A percentile compares a stretch with the other conserved stretches of the same genome.
Evolutionary conservation across 2,797 vertebrate genomes (phyloP).

Genomic region (Coluber constrictor): DNA sequence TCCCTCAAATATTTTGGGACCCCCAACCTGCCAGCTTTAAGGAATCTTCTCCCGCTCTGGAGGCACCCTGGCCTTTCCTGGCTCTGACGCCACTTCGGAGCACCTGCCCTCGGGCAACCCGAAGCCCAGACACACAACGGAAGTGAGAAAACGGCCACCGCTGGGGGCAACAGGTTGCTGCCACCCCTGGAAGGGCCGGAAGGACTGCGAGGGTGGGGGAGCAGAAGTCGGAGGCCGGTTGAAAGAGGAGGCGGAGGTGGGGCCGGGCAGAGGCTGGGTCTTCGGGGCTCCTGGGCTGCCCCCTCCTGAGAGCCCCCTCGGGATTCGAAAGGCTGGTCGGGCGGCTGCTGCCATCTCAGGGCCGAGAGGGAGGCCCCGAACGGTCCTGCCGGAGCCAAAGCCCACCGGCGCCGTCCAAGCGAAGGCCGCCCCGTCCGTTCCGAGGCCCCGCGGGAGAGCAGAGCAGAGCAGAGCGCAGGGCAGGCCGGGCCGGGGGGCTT

Average conservation of each 20-base stretch:
- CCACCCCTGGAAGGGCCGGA: too few relatives aligned
- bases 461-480: neutral
- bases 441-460: too few relatives aligned
- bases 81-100: too few relatives aligned
- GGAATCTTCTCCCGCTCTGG: neutral
- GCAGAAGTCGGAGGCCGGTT: too few relatives aligned
- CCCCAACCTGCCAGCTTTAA: neutral
- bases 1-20: neutral
- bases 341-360: neutral
- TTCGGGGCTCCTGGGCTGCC: neutral
- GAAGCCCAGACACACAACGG: neutral
- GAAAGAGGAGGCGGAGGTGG: neutral
- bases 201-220: neutral
- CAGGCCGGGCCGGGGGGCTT: too few relatives aligned
- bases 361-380: neutral
- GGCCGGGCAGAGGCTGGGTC: neutral
- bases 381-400: neutral
- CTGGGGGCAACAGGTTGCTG: neutral
- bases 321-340: neutral
- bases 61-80: neutral
- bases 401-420: too few relatives aligned
- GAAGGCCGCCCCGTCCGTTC: too few relatives aligned
- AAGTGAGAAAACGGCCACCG: too few relatives aligned
- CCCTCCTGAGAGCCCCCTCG: neutral
- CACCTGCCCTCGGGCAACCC: neutral